phyloP scores from a whole-genome alignment of 2,888 invertebrate species.

The Phymatocera aterrima region DNA sequence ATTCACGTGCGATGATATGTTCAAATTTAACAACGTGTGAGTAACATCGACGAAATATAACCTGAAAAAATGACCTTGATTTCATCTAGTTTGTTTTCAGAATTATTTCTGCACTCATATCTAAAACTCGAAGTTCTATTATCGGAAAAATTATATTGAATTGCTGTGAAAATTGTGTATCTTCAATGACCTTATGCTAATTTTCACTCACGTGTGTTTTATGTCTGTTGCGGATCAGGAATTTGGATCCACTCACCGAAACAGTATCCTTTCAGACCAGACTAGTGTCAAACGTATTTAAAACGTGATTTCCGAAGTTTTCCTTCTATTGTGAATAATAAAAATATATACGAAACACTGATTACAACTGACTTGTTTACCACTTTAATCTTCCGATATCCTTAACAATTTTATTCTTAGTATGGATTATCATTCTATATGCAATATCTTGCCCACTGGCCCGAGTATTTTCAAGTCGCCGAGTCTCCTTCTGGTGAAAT shows the following conservation, averaged over 20 bases:
- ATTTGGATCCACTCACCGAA: conserved; percentile 97
- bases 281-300: neutral
- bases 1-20: conserved; percentile 95
- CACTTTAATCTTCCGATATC: conserved; percentile 31
- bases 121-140: neutral
- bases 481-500: conserved; percentile 97
- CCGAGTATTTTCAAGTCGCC: conserved; percentile 98
- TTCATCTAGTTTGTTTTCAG: conserved; percentile 22
- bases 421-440: conserved; percentile 97
- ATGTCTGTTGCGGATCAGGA: conserved; percentile 79
- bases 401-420: conserved; percentile 61
- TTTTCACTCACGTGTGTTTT: neutral
- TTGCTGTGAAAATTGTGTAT: neutral
- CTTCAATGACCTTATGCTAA: neutral
- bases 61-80: conserved; percentile 23
- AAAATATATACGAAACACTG: too few species aligned
- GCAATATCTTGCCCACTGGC: conserved; percentile 98
- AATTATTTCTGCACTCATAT: conserved; percentile 42
- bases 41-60: conserved; percentile 69
- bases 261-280: conserved; percentile 80
- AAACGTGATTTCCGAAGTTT: neutral
- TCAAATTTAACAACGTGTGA: conserved; percentile 97
- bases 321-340: neutral
- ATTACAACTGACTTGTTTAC: neutral
- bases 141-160: neutral